Evolutionary conservation across 2,797 vertebrate genomes (phyloP).

Genomic region (Arrhamphus sclerolepis): DNA sequence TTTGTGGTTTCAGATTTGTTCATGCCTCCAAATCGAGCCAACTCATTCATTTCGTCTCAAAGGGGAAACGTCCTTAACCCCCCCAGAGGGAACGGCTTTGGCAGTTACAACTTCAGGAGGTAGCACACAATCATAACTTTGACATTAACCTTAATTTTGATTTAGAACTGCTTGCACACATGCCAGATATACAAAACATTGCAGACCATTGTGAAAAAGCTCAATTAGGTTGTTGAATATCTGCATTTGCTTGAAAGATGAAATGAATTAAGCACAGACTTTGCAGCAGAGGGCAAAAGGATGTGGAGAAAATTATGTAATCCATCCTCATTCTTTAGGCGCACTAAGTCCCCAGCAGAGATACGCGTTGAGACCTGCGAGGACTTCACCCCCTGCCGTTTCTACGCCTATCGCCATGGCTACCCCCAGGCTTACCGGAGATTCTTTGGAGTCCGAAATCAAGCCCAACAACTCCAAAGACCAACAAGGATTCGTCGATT

Average conservation of each 20-base stretch:
- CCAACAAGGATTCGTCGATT: constrained; percentile 28
- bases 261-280: neutral
- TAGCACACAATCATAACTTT: constrained; percentile 32
- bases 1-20: constrained; percentile 76
- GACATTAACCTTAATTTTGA: neutral
- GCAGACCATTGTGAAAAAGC: constrained; percentile 8
- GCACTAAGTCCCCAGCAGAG: constrained; percentile 83
- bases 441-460: constrained; percentile 75
- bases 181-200: neutral
- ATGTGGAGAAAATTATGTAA: neutral
- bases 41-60: constrained; percentile 69
- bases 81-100: constrained; percentile 33
- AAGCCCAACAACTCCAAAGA: constrained; percentile 25
- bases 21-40: constrained; percentile 67
- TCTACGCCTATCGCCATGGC: constrained; percentile 80
- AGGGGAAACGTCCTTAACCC: constrained; percentile 34
- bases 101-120: constrained; percentile 56
- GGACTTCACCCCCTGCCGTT: constrained; percentile 85
- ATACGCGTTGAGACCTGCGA: constrained; percentile 88
- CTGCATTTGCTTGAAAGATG: constrained; percentile 14
- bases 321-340: constrained; percentile 61
- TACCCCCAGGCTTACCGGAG: constrained; percentile 83
- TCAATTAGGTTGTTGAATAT: constrained; percentile 34
- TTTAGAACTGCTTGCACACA: constrained; percentile 14
- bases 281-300: neutral